phyloP scores from a whole-genome alignment of 2,113 vertebrate genomes.

The Rhegmatorhina hoffmannsi region DNA sequence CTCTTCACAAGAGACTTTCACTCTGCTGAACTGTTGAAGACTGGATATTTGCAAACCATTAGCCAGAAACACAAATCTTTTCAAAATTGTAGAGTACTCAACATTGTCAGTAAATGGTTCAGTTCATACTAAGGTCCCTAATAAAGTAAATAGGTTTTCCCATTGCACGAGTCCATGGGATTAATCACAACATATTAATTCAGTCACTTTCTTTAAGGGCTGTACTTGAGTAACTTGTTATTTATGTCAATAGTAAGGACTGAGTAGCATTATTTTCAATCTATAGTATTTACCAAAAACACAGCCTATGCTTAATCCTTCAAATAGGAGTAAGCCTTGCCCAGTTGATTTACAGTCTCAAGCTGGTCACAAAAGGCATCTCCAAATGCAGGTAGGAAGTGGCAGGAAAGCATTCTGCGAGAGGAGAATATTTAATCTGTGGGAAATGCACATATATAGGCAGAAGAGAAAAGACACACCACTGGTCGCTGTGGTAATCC shows the following conservation, averaged over 20 bases:
- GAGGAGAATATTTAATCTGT: not conserved
- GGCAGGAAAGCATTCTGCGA: not conserved
- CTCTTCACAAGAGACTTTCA: not conserved
- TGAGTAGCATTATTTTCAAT: not conserved
- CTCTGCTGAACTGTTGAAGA: not conserved
- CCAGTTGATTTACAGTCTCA: not conserved
- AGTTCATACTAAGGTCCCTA: not conserved
- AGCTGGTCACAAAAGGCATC: not conserved
- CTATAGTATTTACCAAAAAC: not conserved
- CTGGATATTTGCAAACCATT: not conserved
- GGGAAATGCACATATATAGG: not conserved
- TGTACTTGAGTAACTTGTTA: not conserved
- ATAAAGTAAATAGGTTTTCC: not conserved
- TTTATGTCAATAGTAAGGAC: not conserved
- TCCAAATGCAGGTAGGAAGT: not conserved
- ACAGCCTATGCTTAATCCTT: not conserved
- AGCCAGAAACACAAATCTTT: not conserved
- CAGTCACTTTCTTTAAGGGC: not conserved
- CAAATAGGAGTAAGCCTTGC: not conserved
- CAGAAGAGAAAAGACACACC: not conserved
- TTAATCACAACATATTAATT: constrained; percentile 20
- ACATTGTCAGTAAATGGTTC: not conserved
- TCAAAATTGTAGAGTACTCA: not conserved
- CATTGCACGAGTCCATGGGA: not conserved
- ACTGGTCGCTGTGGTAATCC: not conserved